Evolutionary conservation across 2,797 vertebrate genomes (phyloP).

Genomic region (Rousettus madagascariensis): DNA sequence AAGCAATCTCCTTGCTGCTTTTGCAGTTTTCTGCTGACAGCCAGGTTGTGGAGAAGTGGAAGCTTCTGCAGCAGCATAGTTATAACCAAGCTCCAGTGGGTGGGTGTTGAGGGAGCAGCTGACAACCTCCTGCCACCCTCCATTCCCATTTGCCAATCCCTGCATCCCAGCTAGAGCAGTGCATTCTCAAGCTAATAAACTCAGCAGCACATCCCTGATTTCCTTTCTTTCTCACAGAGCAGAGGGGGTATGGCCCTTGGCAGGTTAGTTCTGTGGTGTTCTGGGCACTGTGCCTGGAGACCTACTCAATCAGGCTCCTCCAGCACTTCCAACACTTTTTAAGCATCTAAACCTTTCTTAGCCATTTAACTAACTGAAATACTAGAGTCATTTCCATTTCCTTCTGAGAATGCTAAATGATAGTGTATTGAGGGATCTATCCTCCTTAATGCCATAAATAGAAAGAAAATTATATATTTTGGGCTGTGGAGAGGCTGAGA

Average conservation of each 20-base stretch:
- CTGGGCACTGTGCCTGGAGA: not conserved
- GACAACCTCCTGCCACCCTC: not conserved
- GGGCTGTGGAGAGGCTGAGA: not conserved
- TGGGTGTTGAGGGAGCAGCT: not conserved
- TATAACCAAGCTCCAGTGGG: not conserved
- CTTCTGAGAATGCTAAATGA: not conserved
- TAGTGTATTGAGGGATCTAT: not conserved
- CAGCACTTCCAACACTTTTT: not conserved
- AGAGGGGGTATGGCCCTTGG: not conserved
- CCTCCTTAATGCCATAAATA: not conserved
- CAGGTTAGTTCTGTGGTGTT: not conserved
- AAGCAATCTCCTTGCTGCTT: not conserved
- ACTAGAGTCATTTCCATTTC: not conserved
- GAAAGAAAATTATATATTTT: not conserved
- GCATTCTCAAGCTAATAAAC: not conserved
- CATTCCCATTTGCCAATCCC: not conserved
- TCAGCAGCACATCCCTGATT: rapidly evolving
- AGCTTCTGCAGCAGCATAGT: not conserved
- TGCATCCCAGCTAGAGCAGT: not conserved
- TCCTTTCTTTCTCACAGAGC: not conserved
- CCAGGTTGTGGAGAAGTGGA: not conserved
- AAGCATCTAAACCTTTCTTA: not conserved
- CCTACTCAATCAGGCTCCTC: not conserved
- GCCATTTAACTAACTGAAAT: not conserved
- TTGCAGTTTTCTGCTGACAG: not conserved